These are phyloP conservation scores for Stigmatopora argus DNA, from an alignment of 2,113 vertebrate genomes.

Conservation along the genomic window DNA sequence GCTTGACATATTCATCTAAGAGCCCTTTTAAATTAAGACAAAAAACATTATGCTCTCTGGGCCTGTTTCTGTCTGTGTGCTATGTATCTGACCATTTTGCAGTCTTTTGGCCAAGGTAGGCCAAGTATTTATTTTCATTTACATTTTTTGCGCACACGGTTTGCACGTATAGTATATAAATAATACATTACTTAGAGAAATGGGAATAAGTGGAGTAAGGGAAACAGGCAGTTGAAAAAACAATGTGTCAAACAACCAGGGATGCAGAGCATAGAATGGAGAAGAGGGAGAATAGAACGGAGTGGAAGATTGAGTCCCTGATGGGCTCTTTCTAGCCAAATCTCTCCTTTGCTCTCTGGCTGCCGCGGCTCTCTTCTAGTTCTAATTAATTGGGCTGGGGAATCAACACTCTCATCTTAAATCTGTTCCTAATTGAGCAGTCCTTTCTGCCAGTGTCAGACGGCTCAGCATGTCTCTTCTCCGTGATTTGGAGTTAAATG, in stretches of 20 bases:
- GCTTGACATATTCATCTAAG: no score
- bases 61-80: no score
- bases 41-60: no score
- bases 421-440: constrained; percentile 73
- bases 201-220: constrained; percentile 40
- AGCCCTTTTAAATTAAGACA: no score
- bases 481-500: constrained; percentile 88
- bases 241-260: constrained; percentile 45
- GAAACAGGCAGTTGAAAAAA: constrained; percentile 51
- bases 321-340: constrained; percentile 61
- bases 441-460: constrained; percentile 77
- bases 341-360: constrained; percentile 54
- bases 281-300: constrained; percentile 45
- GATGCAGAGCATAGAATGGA: constrained; percentile 51
- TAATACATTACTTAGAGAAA: constrained; percentile 31
- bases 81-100: no score
- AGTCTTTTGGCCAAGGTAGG: no score
- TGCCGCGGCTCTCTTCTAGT: constrained; percentile 51
- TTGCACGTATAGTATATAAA: constrained; percentile 14
- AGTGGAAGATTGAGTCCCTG: constrained; percentile 55
- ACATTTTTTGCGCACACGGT: constrained; percentile 8
- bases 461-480: constrained; percentile 76
- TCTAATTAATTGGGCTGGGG: constrained; percentile 74
- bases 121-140: no score
- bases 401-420: constrained; percentile 71